phyloP scores from a whole-genome alignment of 2,113 vertebrate genomes.

The Spheniscus mendiculus region DNA sequence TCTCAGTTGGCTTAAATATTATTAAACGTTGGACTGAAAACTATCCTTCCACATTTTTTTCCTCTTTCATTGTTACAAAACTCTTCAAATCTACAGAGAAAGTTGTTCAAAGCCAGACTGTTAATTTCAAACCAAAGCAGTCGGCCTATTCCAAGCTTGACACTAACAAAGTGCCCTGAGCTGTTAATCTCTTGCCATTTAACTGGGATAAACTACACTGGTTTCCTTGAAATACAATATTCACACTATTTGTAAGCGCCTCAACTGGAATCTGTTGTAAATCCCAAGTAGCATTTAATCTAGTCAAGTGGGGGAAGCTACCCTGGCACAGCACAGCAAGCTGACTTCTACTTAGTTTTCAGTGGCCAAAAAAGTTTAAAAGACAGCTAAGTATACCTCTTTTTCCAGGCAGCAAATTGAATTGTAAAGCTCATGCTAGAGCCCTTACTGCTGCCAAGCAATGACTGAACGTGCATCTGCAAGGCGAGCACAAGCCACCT shows the following conservation, averaged over 20 bases:
- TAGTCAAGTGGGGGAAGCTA: neutral
- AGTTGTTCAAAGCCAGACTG: neutral
- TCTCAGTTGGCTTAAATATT: neutral
- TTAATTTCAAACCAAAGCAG: neutral
- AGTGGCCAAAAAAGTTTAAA: neutral
- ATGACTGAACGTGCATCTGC: accelerated
- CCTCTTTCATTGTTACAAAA: neutral
- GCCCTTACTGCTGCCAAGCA: neutral
- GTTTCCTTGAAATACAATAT: slow-evolving; percentile 67
- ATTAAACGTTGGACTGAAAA: neutral
- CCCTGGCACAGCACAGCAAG: neutral
- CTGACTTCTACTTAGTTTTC: neutral
- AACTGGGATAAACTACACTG: slow-evolving; percentile 21
- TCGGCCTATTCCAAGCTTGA: neutral
- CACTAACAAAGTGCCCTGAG: neutral
- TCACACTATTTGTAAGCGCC: slow-evolving; percentile 35
- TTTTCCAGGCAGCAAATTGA: neutral
- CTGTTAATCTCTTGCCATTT: slow-evolving; percentile 65
- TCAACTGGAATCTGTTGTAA: slow-evolving; percentile 47
- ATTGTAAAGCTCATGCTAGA: neutral
- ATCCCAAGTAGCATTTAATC: slow-evolving; percentile 33
- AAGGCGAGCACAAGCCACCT: neutral
- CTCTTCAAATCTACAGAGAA: neutral
- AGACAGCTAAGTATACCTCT: neutral
- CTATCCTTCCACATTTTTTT: neutral